Evolutionary conservation across 1,140 invertebrate species (phyloP), one percentile per base, ranked within the genome.

Genomic region (Eufriesea mexicana): DNA sequence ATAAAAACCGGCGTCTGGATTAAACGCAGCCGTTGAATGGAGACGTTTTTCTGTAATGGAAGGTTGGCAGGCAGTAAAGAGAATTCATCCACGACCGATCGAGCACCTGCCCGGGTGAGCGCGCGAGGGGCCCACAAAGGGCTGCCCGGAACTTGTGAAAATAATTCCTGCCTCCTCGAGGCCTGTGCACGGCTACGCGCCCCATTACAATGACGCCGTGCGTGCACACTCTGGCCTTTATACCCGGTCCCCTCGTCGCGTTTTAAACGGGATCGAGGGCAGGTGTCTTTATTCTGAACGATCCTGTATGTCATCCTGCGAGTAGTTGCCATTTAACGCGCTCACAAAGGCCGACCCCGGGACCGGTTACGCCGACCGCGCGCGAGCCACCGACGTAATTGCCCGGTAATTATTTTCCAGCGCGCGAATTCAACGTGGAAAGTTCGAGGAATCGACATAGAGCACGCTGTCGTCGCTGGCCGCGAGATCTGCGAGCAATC

Each of bases 81-180:
- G 87, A 87, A 88, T 87, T 85, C 74, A 85, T 73, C 73, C 74
- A 74, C 79, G 79, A 77, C 54, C 68, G 87, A 88, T 88, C 87
- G 86, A 87, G 87, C 87, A 88, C 87, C 87, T 88, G 87, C 87
- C 83, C 42, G 71, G 71, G 47, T 47, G 66, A 72, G 57, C 64
- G 78, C 79, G 62, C 68, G 67, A 84, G 66, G 86, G 84, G 23
- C 54, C 59, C 76, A 83, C 62, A 62, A 74, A 66, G 66, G 71
- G 78, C 74, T 84, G 85, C 57, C 77, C 77, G 86, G 83, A 85
- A 88, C 83, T 88, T 67, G 87, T 88, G 87, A 88, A 88, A 88
- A 88, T 88, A 88, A 88, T 88, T 88, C 83, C 75, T 81, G 49
- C 74, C 77, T 78, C 79, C 75, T 83, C 83, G 76, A 84, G 86